These are phyloP conservation scores for Leptopilina myrica DNA, from an alignment of 2,888 invertebrate species.

Conservation along the genomic window DNA sequence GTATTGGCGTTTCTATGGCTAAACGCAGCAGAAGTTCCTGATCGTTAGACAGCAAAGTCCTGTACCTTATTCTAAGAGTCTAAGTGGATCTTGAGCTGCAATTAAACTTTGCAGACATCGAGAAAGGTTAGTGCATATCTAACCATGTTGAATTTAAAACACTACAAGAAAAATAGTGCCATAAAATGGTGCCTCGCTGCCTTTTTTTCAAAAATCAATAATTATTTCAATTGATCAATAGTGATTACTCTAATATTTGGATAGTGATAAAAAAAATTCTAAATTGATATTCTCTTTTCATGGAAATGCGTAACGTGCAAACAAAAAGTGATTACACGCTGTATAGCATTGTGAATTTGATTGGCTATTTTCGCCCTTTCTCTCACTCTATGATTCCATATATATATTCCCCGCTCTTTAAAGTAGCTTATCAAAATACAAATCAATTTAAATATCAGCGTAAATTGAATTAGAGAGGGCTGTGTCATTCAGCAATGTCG, in stretches of 20 bases:
- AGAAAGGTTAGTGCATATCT: slow-evolving; percentile 43
- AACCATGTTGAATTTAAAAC: slow-evolving; percentile 34
- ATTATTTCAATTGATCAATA: too few species aligned
- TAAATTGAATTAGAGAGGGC: slow-evolving; percentile 26
- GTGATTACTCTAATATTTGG: too few species aligned
- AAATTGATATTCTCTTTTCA: background rate
- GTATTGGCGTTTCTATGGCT: slow-evolving; percentile 38
- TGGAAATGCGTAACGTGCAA: background rate
- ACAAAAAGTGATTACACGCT: slow-evolving; percentile 1
- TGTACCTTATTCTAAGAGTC: slow-evolving; percentile 49
- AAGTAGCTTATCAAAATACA: slow-evolving; percentile 40
- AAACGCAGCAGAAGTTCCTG: slow-evolving; percentile 37
- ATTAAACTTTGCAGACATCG: slow-evolving; percentile 67
- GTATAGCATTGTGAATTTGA: slow-evolving; percentile 13
- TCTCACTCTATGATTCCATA: background rate
- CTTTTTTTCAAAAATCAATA: too few species aligned
- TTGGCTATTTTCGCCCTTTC: slow-evolving; percentile 10
- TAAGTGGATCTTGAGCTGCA: slow-evolving; percentile 63
- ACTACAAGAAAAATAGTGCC: slow-evolving; percentile 52
- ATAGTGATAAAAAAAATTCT: background rate
- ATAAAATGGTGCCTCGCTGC: too few species aligned
- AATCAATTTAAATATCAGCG: slow-evolving; percentile 35
- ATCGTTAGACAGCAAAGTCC: slow-evolving; percentile 19
- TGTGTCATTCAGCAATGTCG: background rate
- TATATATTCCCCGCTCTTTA: background rate